Evolutionary conservation across 2,113 vertebrate genomes (phyloP).

Genomic region (Ictalurus punctatus): DNA sequence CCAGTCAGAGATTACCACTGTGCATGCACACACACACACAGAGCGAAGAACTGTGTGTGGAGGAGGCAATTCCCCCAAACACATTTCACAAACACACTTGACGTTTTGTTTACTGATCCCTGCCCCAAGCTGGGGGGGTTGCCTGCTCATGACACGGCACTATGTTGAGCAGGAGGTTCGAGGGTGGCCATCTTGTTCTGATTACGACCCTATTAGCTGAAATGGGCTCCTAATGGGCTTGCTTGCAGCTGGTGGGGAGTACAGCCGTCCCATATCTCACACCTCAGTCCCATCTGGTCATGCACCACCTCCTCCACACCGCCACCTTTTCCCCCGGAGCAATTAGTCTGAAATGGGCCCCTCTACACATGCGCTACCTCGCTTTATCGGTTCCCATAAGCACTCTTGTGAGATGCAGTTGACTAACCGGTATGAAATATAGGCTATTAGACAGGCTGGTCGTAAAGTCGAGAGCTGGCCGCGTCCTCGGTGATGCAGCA

Average conservation of each 20-base stretch:
- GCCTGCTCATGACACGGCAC: conserved; percentile 12
- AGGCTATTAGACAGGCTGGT: neutral
- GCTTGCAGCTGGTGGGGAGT: conserved; percentile 60
- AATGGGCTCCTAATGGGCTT: conserved; percentile 68
- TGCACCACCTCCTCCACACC: conserved; percentile 16
- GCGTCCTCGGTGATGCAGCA: neutral
- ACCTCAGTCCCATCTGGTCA: conserved; percentile 17
- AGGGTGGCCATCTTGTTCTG: conserved; percentile 61
- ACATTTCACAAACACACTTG: conserved; percentile 12
- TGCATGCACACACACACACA: conserved; percentile 6
- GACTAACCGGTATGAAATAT: neutral
- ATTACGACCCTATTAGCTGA: conserved; percentile 64
- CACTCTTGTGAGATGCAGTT: neutral
- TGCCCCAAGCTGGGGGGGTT: neutral
- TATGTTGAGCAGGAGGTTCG: neutral
- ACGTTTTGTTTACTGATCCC: conserved; percentile 13
- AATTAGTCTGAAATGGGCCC: neutral
- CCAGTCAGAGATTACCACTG: conserved; percentile 16
- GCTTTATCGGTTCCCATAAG: conserved; percentile 1
- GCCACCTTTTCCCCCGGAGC: conserved; percentile 9
- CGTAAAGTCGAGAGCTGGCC: neutral
- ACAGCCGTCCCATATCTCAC: conserved; percentile 43
- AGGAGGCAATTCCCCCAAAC: conserved; percentile 26
- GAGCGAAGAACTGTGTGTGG: conserved; percentile 15
- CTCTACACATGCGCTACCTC: neutral